A percentile compares a stretch with the other conserved stretches of the same genome.
phyloP scores from a whole-genome alignment of 2,888 invertebrate species.

The Agrochola circellaris region DNA sequence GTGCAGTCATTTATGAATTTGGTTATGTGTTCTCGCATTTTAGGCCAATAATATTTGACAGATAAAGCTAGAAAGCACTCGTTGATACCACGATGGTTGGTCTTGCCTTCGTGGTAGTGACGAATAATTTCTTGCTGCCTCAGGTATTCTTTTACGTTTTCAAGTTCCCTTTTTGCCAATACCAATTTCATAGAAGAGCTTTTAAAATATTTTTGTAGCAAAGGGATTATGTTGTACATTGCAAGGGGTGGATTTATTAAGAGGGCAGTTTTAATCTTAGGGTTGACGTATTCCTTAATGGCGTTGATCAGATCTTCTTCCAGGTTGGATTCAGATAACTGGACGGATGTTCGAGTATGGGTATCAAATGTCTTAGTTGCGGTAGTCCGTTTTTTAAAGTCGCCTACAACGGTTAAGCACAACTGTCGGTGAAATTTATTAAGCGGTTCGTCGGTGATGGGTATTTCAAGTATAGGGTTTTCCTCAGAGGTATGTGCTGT shows the following conservation, averaged over 20 bases:
- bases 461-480: conserved; percentile 3
- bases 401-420: not conserved
- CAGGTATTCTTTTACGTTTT: conserved; percentile 2
- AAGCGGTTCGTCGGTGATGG: not conserved
- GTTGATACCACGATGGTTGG: conserved; percentile 1
- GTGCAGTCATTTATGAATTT: not conserved
- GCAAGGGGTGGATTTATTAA: no score
- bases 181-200: no score
- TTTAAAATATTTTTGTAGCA: no score
- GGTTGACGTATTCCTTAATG: conserved; percentile 8
- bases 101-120: not conserved
- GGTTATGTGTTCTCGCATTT: not conserved
- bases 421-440: conserved; percentile 12
- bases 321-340: not conserved
- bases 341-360: conserved; percentile 9
- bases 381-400: not conserved
- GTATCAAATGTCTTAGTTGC: conserved; percentile 9
- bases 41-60: conserved; percentile 1
- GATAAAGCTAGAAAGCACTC: not conserved
- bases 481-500: no score
- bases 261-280: conserved; percentile 3
- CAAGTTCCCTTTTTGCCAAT: no score
- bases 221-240: no score
- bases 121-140: conserved; percentile 11
- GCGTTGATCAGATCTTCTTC: conserved; percentile 3